These are phyloP conservation scores for Allobates femoralis DNA, from an alignment of 2,797 vertebrate genomes.

Conservation along the genomic window DNA sequence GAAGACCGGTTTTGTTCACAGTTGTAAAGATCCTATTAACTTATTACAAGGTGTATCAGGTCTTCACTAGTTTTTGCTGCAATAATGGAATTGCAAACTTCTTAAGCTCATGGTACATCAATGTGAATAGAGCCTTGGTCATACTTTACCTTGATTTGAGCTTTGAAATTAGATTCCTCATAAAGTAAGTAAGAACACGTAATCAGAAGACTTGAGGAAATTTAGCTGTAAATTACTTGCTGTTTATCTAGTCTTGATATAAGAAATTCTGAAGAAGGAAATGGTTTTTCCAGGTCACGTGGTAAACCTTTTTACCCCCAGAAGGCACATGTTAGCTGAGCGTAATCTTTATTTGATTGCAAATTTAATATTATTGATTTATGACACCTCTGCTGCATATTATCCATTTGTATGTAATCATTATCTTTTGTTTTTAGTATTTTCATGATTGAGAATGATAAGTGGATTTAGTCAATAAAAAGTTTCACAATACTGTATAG, in stretches of 20 bases:
- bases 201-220: neutral
- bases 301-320: neutral
- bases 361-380: constrained; percentile 19
- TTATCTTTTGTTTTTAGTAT: neutral
- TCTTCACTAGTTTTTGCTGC: no score
- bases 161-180: neutral
- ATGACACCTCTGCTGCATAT: neutral
- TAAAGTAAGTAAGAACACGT: neutral
- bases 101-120: no score
- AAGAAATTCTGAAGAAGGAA: constrained; percentile 3
- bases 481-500: neutral
- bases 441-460: neutral
- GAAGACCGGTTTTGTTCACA: no score
- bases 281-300: neutral
- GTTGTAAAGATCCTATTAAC: no score
- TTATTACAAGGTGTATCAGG: no score
- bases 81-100: no score
- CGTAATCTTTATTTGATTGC: neutral
- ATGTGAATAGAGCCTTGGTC: neutral
- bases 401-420: neutral
- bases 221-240: neutral
- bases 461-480: neutral
- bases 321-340: neutral
- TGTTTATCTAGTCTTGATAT: neutral
- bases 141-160: neutral